Base-by-base conservation (phyloP, 2,888 invertebrate genomes). In the Adineta ricciae region DNA sequence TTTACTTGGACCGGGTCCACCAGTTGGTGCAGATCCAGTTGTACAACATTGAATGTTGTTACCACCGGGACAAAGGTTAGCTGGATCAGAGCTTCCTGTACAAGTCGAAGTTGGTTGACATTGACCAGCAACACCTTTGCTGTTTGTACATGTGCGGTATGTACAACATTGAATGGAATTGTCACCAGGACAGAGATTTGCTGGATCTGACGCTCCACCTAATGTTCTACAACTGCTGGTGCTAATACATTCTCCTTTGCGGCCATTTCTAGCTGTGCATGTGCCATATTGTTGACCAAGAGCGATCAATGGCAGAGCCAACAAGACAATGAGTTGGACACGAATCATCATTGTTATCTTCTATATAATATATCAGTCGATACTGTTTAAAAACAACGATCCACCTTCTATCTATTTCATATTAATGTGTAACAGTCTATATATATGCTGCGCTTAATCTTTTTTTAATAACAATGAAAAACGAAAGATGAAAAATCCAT, bases 131-230 rank as follows among this genome's bases (percentile, higher is more conserved):
- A 73, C 38, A 5, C 72, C 72, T 21, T 73, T 9, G 4, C 36
- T 73, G 14, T 73, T 73, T 21, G 3, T 73, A 21, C 72, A 73
- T 2, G 36, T 36, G 16, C 72, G 32, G 24, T 73, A 73, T 4
- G 72, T 73, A 7, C 72, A 73, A 21, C 72, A 73, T 36, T 73
- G 72, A 21, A 73, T 73, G 8, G 72, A 14, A 3, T 73, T 7
- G 8, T 73, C 72, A 73, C 72, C 72, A 16, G 72, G 72, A n/a
- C 72, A 73, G 14, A 73, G 72, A 73, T 73, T 73, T 16, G 72
- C 72, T 7, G 72, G 72, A 73, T 73, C 72, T 2, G 72, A 73
- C 16, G 36, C 24, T 73, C 72, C 72, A 36, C 72, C 11, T 8
- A 19, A 19, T 16, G 72, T 3, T 73, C 16, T 1, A 8, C 72